phyloP scores from a whole-genome alignment of 92 coral and sea anemone genomes.

The Heliopora coerulea region DNA sequence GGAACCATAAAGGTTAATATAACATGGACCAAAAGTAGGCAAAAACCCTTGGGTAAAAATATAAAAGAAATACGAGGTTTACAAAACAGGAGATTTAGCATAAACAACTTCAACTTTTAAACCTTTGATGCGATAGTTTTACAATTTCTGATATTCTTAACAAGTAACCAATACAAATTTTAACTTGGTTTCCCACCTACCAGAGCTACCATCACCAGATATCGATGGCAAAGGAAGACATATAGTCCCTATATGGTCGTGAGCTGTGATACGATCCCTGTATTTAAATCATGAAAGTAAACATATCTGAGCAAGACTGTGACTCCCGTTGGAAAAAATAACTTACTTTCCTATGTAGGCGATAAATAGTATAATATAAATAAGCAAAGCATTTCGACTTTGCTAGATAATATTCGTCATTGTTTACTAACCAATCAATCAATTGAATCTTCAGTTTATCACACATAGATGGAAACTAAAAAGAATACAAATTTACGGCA shows the following conservation, averaged over 20 bases:
- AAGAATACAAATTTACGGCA: neutral
- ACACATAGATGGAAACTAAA: conserved; percentile 90
- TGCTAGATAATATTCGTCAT: neutral
- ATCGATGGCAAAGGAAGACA: conserved; percentile 64
- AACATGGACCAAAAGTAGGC: conserved; percentile 89
- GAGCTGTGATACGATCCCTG: conserved; percentile 71
- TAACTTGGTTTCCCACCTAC: too few relatives aligned
- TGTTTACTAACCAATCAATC: conserved; percentile 72
- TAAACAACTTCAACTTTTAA: neutral
- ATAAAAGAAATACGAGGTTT: neutral
- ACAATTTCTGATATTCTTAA: too few relatives aligned
- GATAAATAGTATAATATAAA: too few relatives aligned
- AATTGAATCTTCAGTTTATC: conserved; percentile 70
- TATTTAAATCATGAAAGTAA: too few relatives aligned
- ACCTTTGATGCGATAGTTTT: too few relatives aligned
- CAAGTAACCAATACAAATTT: too few relatives aligned
- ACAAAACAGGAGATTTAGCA: neutral
- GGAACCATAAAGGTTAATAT: conserved; percentile 85
- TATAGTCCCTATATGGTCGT: conserved; percentile 69
- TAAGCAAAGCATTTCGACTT: too few relatives aligned
- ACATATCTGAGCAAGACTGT: too few relatives aligned
- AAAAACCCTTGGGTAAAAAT: conserved; percentile 58
- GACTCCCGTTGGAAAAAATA: too few relatives aligned
- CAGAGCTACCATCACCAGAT: conserved; percentile 67
- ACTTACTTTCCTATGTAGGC: too few relatives aligned